Evolutionary conservation across 2,888 invertebrate species (phyloP), one percentile per base, ranked within the genome.

Genomic region (Drosophila silvestris): DNA sequence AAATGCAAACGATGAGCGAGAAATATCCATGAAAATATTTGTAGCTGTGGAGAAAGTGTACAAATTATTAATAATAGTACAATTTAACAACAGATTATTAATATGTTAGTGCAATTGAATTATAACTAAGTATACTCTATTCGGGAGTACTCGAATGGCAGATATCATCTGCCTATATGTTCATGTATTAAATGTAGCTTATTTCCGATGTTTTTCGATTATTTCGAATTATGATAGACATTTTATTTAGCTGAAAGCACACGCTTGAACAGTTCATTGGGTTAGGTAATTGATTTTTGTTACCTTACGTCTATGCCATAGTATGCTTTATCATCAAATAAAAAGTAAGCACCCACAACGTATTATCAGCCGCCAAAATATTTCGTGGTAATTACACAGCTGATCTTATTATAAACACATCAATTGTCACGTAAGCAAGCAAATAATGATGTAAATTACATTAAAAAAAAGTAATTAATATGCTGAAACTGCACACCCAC

Each of bases 1-100:
- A 96, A 64, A 97, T 94, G 93, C 98, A 98, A 77, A 99, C 97
- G 63, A 97, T 94, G 35, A 98, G 94, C 79, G 97, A 97, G 64
- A 97, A 95, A 93, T 97, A 97, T 39, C 98, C 98, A 92, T 99
- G 98, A 53, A 97, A 92, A 33, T 95, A 94, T 74, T 95, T 95
- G 94, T 97, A 97, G 64, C 95, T 95, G 82, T 93, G 94, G 91
- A 16, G 5, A 33, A 19, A 65, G 53, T 58, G 30, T 4, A 72
- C 5, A 5, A 47, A 9, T 39, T 33, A 26, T 26, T 26, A 26
- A 47, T 9, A 9, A 5, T 0, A 26, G 14, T 22, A 4, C 0
- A 22, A 7, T 14, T 22, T 7, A 2, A 26, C 2, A 16, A 26
- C 7, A 7, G 4, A 7, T 47, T 26, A 47, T 47, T 7, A 7